Evolutionary conservation across 2,113 vertebrate genomes (phyloP).

Genomic region (Calonectris borealis): DNA sequence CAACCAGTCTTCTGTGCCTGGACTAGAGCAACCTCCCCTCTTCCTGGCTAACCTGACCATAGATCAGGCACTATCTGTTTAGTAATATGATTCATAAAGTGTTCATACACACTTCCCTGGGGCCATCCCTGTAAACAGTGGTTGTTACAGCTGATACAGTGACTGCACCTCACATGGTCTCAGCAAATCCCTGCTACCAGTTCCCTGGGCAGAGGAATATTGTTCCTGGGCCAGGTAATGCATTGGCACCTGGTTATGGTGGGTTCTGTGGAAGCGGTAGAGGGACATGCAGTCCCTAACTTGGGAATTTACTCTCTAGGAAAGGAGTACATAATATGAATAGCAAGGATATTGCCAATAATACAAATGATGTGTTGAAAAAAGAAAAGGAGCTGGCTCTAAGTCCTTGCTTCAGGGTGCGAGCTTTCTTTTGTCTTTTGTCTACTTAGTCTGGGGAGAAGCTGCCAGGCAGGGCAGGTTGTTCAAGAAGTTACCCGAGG

Average conservation of each 20-base stretch:
- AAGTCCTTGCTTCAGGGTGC: background rate
- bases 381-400: background rate
- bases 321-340: background rate
- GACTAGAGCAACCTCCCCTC: background rate
- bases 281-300: background rate
- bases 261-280: background rate
- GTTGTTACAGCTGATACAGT: no score
- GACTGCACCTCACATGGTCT: background rate
- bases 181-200: background rate
- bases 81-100: background rate
- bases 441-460: background rate
- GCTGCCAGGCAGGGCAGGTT: background rate
- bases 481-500: fast-evolving
- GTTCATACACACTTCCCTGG: background rate
- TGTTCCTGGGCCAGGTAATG: background rate
- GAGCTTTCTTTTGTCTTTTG: background rate
- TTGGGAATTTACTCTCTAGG: background rate
- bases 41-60: background rate
- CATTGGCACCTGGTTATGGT: background rate
- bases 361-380: background rate
- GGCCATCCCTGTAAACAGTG: background rate
- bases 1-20: background rate
- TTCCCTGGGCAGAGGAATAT: background rate
- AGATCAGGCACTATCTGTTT: background rate
- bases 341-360: no score